Base-by-base conservation (phyloP, 35 echinoderm and acorn worm species). In the Stichopus chloronotus region DNA sequence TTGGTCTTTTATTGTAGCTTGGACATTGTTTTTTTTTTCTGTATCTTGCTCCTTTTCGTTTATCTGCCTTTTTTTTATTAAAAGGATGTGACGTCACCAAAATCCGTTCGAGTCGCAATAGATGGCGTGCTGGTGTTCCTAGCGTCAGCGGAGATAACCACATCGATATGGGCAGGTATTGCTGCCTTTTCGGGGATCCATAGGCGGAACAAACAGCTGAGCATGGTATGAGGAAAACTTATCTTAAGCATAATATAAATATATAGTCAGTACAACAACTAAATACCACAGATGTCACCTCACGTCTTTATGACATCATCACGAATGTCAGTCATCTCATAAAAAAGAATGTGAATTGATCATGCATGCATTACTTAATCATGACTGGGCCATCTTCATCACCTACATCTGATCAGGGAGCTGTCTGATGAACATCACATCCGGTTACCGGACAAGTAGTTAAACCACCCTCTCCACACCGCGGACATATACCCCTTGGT, bases 121-220 rank as follows among this genome's bases (percentile, higher is more conserved):
- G 79, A 83, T 17, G 30, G 79, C 55, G 79, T 83, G 23, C 11
- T 83, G 55, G 79, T 53, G 55, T 83, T 83, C 52, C 79, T 83
- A 11, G 8, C 30, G 30, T 53, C 53, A 11, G 79, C 79, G 13
- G 79, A 83, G 54, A 25, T 83, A 17, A 19, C 10, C 19, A 55
- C 79, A 5, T 23, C 79, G 13, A 54, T 83, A 25, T 83, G 79
- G 79, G 79, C 30, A 83, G 79, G 9, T 13, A 53, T 83, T 19
- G 5, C 16, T 83, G 52, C 79, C 3, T 54, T 83, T 17, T 55
- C 16, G n/a, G 79, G 24, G 24, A 22, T 81, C 25, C 11, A 12
- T 52, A 81, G 52, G 78, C 5, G 23, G 53, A 22, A 81, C 2
- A 81, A 81, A 52, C 20, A 30, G 25, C 24, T n/a, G 13, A 30